A percentile compares a stretch with the other conserved stretches of the same genome.
These are phyloP conservation scores for Hypercompe scribonia DNA, from an alignment of 2,888 invertebrate species.

Conservation along the genomic window DNA sequence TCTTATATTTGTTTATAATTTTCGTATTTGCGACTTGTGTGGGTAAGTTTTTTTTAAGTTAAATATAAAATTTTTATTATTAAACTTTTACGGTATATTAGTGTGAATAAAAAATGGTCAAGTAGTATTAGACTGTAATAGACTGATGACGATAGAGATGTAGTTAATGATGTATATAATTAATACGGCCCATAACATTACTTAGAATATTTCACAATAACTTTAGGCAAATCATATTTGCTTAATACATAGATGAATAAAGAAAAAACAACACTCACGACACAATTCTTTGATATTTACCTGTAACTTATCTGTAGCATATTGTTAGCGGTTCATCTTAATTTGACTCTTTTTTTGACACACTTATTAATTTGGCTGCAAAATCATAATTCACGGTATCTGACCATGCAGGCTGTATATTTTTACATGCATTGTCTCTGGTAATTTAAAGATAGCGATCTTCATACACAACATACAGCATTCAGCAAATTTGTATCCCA, in stretches of 20 bases:
- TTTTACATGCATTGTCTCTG: conserved; percentile 65
- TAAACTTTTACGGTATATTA: background rate
- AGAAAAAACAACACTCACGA: background rate
- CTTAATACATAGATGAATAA: too few species aligned
- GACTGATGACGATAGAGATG: too few species aligned
- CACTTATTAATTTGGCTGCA: conserved; percentile 30
- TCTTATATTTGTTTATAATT: conserved; percentile 68
- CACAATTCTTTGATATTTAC: background rate
- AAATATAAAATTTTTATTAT: conserved; percentile 17
- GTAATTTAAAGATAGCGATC: conserved; percentile 64
- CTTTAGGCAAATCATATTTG: background rate
- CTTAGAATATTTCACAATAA: background rate
- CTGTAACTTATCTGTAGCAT: background rate
- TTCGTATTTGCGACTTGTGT: conserved; percentile 61
- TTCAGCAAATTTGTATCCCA: conserved; percentile 56
- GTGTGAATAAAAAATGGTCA: too few species aligned
- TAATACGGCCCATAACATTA: background rate
- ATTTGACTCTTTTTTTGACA: background rate
- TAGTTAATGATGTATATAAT: background rate
- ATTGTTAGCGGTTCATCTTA: background rate
- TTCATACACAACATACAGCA: conserved; percentile 46
- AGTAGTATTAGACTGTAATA: too few species aligned
- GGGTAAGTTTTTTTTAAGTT: conserved; percentile 66
- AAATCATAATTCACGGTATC: conserved; percentile 59
- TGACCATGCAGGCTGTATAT: conserved; percentile 67